Base-by-base conservation (phyloP, 30 jellyfish, hydroid and myxozoan species). In the Aurelia sp. region DNA sequence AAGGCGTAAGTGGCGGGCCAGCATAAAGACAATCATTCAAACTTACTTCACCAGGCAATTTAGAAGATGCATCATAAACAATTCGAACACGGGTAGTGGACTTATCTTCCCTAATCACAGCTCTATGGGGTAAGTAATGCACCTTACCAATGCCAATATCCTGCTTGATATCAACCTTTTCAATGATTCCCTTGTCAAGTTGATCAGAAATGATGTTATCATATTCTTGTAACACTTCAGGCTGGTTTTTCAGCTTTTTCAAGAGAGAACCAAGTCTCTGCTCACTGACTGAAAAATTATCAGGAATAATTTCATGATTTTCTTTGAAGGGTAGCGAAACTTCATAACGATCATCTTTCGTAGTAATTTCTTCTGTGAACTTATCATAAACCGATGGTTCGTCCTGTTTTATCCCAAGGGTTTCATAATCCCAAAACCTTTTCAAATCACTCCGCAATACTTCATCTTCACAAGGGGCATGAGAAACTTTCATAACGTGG, bases 351-450 rank as follows among this genome's bases (percentile, higher is more conserved):
- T 19, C 27, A 8, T 63, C 35, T 9, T 9, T 13, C 24, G 19
- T 13, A 8, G 13, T 27, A 63, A 63, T 27, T 9, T 63, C 19
- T 17, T 63, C 35, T 8, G 19, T 9, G 19, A 63, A 63, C 35
- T 63, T 22, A 9, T 63, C 74, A 27, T 63, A 63, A 63, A 63
- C 74, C 11, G 74, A 63, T 9, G 74, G 74, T 63, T 63, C 74
- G 8, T 63, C 19, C 74, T 63, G 11, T 63, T 63, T 63, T 9
- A 63, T 63, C 8, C 74, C 74, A 9, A 63, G 27, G 19, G 74
- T 63, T 63, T 63, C 74, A 19, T 63, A 63, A 27, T 63, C 74
- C 74, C 74, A 63, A 63, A 63, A 63, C 27, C 9, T 63, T 19
- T 13, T 63, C 8, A 63, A 27, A 19, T 63, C 27, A 63, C 19